Conservation (phyloP, 2,888 invertebrate species). For the Meliscaeva auricollis region DNA sequence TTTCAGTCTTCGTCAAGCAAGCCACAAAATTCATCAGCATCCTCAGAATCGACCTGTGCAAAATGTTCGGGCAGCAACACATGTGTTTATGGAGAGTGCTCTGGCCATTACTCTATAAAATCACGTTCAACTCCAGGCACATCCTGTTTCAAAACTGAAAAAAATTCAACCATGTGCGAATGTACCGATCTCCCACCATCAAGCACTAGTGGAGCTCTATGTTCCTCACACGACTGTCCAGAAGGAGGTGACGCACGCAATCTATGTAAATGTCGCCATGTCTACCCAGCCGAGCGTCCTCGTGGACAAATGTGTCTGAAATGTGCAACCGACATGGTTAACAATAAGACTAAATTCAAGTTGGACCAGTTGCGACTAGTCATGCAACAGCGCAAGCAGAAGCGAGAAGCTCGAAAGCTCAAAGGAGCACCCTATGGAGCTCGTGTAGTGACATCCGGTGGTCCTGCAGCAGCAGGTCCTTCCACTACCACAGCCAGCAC, state of each 20-base stretch:
- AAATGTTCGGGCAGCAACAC: conserved; percentile 77
- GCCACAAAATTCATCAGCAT: conserved; percentile 76
- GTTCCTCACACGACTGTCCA: conserved; percentile 53
- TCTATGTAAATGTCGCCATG: conserved; percentile 80
- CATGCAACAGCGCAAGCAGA: conserved; percentile 94
- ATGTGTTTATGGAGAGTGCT: conserved; percentile 84
- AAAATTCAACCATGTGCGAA: conserved; percentile 77
- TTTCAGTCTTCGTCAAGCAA: conserved; percentile 77
- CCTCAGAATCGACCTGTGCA: conserved; percentile 71
- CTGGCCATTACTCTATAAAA: conserved; percentile 80
- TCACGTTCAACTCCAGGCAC: conserved; percentile 50
- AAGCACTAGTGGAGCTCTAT: conserved; percentile 67
- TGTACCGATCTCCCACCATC: conserved; percentile 79
- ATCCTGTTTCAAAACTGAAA: conserved; percentile 75
- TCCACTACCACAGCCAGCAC: conserved; percentile 75
- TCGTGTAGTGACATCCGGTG: conserved; percentile 75
- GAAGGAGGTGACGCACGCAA: conserved; percentile 76
- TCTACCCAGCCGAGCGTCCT: conserved; percentile 77
- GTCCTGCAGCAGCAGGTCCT: conserved; percentile 49
- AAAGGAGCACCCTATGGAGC: conserved; percentile 88
- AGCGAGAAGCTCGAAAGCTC: conserved; percentile 91
- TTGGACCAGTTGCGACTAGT: conserved; percentile 94
- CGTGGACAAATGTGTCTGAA: conserved; percentile 82
- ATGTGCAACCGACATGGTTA: conserved; percentile 88
- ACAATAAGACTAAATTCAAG: conserved; percentile 93